phyloP scores from a whole-genome alignment of 2,888 invertebrate species.

The Leucophenga maculata region DNA sequence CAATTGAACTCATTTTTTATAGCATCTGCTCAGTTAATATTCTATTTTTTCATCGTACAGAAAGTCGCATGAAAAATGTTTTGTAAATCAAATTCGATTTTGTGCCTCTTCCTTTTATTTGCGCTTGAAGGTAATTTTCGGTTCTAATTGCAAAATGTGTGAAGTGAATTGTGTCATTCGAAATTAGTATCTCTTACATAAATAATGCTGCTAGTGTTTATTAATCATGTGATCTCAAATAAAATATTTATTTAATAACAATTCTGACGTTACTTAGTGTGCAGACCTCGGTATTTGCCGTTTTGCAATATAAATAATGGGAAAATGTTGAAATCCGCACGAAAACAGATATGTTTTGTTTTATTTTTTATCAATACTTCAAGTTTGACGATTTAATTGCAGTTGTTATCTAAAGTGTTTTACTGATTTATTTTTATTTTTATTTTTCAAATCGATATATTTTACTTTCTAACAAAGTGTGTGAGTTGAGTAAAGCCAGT shows the following conservation, averaged over 20 bases:
- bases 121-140: conserved; percentile 22
- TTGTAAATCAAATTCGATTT: background rate
- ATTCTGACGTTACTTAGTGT: background rate
- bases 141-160: conserved; percentile 1
- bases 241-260: background rate
- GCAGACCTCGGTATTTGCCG: background rate
- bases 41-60: background rate
- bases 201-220: background rate
- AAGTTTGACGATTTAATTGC: conserved; percentile 20
- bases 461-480: too few relatives aligned
- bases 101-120: conserved; percentile 6
- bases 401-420: conserved; percentile 2
- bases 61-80: background rate
- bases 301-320: conserved; percentile 4
- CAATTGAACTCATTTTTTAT: background rate
- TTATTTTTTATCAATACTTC: conserved; percentile 3
- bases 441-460: too few relatives aligned
- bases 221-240: conserved; percentile 3
- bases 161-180: background rate
- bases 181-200: conserved; percentile 6
- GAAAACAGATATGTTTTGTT: too few relatives aligned
- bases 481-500: background rate
- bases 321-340: background rate
- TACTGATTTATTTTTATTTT: background rate
- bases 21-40: background rate